These are phyloP conservation scores for Ammodramus savannarum DNA, from an alignment of 2,113 vertebrate genomes.

Conservation along the genomic window DNA sequence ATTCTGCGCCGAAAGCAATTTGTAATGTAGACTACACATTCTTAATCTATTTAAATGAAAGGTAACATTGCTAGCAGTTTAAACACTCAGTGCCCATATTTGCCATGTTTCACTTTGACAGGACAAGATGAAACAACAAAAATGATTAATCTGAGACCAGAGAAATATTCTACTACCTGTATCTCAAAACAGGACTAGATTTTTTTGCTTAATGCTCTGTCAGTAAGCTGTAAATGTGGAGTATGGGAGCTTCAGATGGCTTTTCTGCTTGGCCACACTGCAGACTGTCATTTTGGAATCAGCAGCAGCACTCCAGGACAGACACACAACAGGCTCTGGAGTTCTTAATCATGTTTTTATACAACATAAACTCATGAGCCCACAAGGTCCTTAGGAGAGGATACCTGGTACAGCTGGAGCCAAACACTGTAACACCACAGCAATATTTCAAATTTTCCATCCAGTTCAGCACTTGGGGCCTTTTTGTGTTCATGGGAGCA, in stretches of 20 bases:
- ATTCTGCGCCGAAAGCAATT: slow-evolving; percentile 48
- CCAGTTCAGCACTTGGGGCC: neutral
- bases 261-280: neutral
- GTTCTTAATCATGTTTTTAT: neutral
- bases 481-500: neutral
- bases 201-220: neutral
- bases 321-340: neutral
- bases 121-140: slow-evolving; percentile 54
- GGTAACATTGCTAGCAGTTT: slow-evolving; percentile 46
- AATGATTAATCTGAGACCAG: slow-evolving; percentile 48
- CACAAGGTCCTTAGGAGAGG: neutral
- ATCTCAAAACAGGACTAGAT: neutral
- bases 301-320: neutral
- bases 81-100: slow-evolving; percentile 45
- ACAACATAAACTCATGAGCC: neutral
- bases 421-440: neutral
- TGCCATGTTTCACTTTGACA: slow-evolving; percentile 36
- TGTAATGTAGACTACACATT: slow-evolving; percentile 46
- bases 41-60: slow-evolving; percentile 60
- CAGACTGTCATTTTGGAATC: neutral
- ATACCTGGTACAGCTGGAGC: neutral
- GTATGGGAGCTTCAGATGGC: neutral
- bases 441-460: neutral
- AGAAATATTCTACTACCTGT: slow-evolving; percentile 3
- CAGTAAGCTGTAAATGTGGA: neutral